phyloP scores from a whole-genome alignment of 2,113 vertebrate species.

The Zosterops hypoxanthus region DNA sequence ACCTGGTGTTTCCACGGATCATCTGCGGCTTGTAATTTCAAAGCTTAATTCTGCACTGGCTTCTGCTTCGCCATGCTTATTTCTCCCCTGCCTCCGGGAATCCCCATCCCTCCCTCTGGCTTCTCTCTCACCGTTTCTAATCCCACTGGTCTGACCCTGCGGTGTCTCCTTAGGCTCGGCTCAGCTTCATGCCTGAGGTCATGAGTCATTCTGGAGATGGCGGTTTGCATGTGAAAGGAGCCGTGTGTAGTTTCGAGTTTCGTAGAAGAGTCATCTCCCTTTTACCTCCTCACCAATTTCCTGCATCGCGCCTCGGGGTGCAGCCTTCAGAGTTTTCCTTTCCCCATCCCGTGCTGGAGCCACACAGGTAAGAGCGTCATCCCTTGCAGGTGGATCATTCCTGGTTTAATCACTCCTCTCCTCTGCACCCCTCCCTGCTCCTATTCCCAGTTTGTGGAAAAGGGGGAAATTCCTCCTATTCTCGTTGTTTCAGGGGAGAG shows the following conservation, averaged over 20 bases:
- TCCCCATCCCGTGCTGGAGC: not conserved
- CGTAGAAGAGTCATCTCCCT: not conserved
- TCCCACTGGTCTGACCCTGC: not conserved
- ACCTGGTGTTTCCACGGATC: not conserved
- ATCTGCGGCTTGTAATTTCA: not conserved
- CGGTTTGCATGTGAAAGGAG: constrained; percentile 21
- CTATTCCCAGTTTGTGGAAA: not conserved
- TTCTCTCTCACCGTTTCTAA: not conserved
- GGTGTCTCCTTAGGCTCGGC: not conserved
- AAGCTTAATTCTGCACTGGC: not conserved
- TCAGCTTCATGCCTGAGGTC: not conserved
- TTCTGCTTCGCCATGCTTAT: not conserved
- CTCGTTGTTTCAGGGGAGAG: not conserved
- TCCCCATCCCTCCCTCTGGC: not conserved
- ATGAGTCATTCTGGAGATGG: constrained; percentile 40
- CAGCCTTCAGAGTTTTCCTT: not conserved
- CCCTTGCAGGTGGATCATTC: not conserved
- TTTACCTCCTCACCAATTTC: not conserved
- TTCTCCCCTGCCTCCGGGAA: not conserved
- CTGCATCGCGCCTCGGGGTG: not conserved
- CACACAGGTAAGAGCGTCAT: not conserved
- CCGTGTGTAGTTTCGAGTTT: not conserved
- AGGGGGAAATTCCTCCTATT: not conserved
- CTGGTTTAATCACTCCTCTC: not conserved
- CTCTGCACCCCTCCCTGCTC: not conserved